Conservation (phyloP, 1,140 invertebrate species). For the Trialeurodes vaporariorum region DNA sequence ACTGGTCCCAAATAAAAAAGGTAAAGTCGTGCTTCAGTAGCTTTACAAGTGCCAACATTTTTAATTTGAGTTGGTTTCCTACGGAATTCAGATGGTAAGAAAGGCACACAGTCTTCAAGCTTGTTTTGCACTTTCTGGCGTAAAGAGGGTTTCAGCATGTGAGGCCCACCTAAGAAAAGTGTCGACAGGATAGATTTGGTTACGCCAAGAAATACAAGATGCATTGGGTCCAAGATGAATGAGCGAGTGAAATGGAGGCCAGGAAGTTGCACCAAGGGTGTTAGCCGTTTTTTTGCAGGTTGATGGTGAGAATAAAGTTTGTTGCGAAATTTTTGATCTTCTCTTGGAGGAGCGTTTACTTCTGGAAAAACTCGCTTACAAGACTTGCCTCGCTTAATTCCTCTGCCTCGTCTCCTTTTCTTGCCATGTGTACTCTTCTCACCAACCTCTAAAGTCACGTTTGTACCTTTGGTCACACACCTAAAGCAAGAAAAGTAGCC, state of each 20-base stretch:
- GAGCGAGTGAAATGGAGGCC: slow-evolving; percentile 17
- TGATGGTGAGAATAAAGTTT: not conserved
- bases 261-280: slow-evolving; percentile 16
- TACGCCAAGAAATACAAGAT: slow-evolving; percentile 16
- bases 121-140: not conserved
- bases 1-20: slow-evolving; percentile 19
- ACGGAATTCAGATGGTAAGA: slow-evolving; percentile 20
- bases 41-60: slow-evolving; percentile 18
- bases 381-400: not conserved
- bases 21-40: slow-evolving; percentile 21
- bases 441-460: too few relatives aligned
- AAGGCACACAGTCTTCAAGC: slow-evolving; percentile 2
- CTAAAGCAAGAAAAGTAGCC: not conserved
- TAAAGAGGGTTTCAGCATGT: not conserved
- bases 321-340: not conserved
- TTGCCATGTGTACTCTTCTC: not conserved
- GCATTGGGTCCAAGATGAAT: slow-evolving; percentile 21
- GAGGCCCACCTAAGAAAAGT: slow-evolving; percentile 10
- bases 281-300: not conserved
- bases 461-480: not conserved
- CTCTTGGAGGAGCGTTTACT: not conserved
- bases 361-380: not conserved
- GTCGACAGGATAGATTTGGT: slow-evolving; percentile 10
- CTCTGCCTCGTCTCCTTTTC: not conserved
- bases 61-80: slow-evolving; percentile 10